Percentiles rank a stretch among this genome's conserved stretches.
Conservation (phyloP, 2,888 invertebrate species). For the Diabrotica balteata region DNA sequence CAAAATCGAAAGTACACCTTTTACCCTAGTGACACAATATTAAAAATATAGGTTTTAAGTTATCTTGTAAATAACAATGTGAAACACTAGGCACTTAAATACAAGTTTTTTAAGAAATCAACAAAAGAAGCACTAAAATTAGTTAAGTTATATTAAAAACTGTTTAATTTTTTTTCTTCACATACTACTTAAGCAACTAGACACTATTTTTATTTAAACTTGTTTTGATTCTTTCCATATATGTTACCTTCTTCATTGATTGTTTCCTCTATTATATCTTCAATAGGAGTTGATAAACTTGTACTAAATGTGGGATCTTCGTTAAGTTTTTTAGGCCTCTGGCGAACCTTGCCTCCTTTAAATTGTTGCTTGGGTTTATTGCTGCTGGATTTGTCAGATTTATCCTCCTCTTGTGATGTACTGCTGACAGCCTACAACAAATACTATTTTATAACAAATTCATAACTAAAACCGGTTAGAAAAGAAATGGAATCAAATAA, state of each 20-base stretch:
- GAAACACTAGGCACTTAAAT: too few relatives aligned
- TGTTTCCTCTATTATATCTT: constrained; percentile 47
- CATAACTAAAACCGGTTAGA: background rate
- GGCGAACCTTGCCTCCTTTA: constrained; percentile 33
- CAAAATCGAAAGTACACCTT: too few relatives aligned
- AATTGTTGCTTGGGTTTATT: constrained; percentile 22
- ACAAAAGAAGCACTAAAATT: too few relatives aligned
- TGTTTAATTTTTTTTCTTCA: too few relatives aligned
- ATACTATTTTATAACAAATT: constrained; percentile 2
- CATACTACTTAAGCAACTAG: too few relatives aligned
- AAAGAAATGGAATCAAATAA: background rate
- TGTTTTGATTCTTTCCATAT: too few relatives aligned
- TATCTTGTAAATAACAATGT: too few relatives aligned
- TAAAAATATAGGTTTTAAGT: too few relatives aligned
- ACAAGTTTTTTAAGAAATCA: too few relatives aligned
- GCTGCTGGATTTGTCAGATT: constrained; percentile 16
- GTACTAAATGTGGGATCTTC: constrained; percentile 45
- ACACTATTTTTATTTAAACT: too few relatives aligned
- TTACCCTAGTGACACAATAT: too few relatives aligned
- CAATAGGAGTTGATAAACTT: constrained; percentile 44
- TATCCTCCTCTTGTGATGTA: constrained; percentile 23
- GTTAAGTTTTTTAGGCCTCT: constrained; percentile 35
- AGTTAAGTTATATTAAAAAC: too few relatives aligned
- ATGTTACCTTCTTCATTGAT: constrained; percentile 33
- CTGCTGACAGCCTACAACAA: constrained; percentile 14